phyloP scores from a whole-genome alignment of 2,113 vertebrate genomes.

The Hydrochoerus hydrochaeris region DNA sequence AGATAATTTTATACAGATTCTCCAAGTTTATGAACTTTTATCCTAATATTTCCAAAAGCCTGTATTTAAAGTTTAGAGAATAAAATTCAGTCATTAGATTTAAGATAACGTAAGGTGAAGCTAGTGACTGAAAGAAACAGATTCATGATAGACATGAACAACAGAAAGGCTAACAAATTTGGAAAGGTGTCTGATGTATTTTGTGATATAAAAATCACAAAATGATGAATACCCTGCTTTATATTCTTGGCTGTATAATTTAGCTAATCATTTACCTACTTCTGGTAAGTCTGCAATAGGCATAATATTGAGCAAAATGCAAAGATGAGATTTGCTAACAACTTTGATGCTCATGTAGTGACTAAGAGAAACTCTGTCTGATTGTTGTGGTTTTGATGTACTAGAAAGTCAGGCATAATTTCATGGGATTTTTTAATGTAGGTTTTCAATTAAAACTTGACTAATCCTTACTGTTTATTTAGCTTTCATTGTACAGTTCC shows the following conservation, averaged over 20 bases:
- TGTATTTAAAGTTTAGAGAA: slow-evolving; percentile 23
- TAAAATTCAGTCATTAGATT: background rate
- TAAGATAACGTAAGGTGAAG: background rate
- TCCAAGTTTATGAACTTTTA: slow-evolving; percentile 7
- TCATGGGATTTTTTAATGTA: slow-evolving; percentile 74
- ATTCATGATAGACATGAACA: background rate
- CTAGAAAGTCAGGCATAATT: slow-evolving; percentile 67
- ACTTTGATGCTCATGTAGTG: slow-evolving; percentile 37
- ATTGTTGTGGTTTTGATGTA: slow-evolving; percentile 62
- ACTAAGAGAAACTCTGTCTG: slow-evolving; percentile 53
- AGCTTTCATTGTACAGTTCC: slow-evolving; percentile 78
- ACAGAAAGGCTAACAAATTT: background rate
- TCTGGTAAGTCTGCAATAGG: background rate
- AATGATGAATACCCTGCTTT: background rate
- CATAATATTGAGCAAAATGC: background rate
- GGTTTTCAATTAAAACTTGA: slow-evolving; percentile 81
- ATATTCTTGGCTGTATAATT: background rate
- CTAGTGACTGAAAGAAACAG: background rate
- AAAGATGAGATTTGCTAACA: slow-evolving; percentile 35
- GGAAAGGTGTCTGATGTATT: background rate
- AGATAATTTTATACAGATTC: slow-evolving; percentile 35
- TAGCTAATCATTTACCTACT: background rate
- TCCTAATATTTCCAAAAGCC: background rate
- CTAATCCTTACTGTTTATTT: slow-evolving; percentile 80
- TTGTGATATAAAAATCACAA: background rate